Conservation (phyloP, 2,888 invertebrate genomes). For the Ennomos fuscantarius region DNA sequence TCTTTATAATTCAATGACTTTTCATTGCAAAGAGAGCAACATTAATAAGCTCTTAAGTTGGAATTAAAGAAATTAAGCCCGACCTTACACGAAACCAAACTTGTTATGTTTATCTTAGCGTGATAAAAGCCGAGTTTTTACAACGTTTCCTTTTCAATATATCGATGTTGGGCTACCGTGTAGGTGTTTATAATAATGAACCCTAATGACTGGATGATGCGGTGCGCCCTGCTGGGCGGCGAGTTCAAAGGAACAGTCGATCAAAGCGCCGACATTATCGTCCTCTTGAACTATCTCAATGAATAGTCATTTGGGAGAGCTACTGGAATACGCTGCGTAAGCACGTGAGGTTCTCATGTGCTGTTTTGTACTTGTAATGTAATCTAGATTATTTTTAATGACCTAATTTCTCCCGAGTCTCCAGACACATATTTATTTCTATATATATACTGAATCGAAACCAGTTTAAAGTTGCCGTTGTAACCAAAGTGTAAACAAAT, state of each 20-base stretch:
- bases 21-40: too few species aligned
- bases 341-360: conserved; percentile 28
- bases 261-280: conserved; percentile 76
- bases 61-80: conserved; percentile 14
- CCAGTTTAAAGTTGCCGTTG: neutral
- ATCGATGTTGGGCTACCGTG: conserved; percentile 44
- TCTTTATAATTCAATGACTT: neutral
- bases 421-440: too few species aligned
- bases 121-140: conserved; percentile 23
- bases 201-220: conserved; percentile 74
- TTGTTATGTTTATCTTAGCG: conserved; percentile 13
- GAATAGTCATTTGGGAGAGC: conserved; percentile 66
- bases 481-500: conserved; percentile 6
- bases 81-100: conserved; percentile 22
- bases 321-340: conserved; percentile 65
- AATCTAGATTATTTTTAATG: too few species aligned
- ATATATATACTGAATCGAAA: too few species aligned
- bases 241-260: conserved; percentile 69
- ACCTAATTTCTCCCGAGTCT: too few species aligned
- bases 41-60: neutral
- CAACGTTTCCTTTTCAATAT: conserved; percentile 21
- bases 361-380: conserved; percentile 2
- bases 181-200: conserved; percentile 51
- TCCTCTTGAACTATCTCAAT: conserved; percentile 65
- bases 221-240: conserved; percentile 68